phyloP scores from a whole-genome alignment of 2,113 vertebrate species.

The Hyperopisus bebe region DNA sequence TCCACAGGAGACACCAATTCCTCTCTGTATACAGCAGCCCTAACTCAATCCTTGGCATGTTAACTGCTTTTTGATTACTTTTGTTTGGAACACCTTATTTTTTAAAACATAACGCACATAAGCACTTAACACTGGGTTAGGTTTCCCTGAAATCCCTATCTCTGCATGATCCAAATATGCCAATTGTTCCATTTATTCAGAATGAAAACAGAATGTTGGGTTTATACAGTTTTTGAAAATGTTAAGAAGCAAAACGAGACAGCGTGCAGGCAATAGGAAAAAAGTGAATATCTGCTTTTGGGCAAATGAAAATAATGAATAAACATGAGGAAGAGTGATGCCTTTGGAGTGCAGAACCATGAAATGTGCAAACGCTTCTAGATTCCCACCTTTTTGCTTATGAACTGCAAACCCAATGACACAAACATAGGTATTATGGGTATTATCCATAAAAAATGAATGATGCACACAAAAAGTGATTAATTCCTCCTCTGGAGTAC shows the following conservation, averaged over 20 bases:
- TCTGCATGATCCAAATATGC: background rate
- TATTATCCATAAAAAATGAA: background rate
- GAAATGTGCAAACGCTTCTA: background rate
- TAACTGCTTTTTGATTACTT: constrained; percentile 1
- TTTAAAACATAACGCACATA: constrained; percentile 8
- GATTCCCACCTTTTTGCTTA: background rate
- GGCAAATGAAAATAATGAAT: background rate
- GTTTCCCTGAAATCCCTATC: background rate
- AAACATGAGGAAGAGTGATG: background rate
- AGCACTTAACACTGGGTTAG: background rate
- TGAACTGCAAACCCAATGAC: background rate
- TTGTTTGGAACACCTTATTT: background rate
- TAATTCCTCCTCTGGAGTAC: background rate
- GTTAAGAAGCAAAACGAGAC: constrained; percentile 6
- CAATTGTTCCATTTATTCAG: background rate
- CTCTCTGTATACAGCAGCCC: constrained; percentile 5
- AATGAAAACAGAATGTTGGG: background rate
- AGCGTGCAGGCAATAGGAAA: background rate
- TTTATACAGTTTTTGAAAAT: background rate
- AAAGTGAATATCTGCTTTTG: background rate
- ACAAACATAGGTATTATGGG: background rate
- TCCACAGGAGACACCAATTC: background rate
- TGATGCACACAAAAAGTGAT: background rate
- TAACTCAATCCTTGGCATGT: background rate
- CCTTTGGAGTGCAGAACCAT: background rate